Evolutionary conservation across 1,140 invertebrate genomes (phyloP).

Genomic region (Drosophila willistoni): DNA sequence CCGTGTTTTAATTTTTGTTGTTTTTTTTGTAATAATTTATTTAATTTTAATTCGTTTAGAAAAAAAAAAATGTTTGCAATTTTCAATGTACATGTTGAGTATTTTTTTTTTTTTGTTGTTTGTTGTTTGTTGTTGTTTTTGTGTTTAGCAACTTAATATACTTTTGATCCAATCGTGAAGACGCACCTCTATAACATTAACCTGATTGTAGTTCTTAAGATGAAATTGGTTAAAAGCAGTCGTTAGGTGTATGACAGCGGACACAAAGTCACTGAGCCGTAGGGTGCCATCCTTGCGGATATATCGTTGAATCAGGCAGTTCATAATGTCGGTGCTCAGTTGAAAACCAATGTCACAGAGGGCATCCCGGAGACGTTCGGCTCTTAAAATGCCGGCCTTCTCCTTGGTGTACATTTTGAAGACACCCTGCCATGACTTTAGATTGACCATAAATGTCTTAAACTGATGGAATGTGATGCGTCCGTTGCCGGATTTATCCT

Average conservation of each 20-base stretch:
- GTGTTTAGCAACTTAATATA: conserved; percentile 62
- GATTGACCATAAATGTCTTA: conserved; percentile 95
- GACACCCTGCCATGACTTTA: conserved; percentile 95
- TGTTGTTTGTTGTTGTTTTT: too few species aligned
- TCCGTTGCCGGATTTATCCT: conserved; percentile 92
- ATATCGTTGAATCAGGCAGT: conserved; percentile 92
- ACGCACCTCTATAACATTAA: conserved; percentile 91
- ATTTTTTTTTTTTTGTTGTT: too few species aligned
- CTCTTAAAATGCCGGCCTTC: conserved; percentile 94
- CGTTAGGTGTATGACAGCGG: conserved; percentile 93
- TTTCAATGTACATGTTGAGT: conserved; percentile 8
- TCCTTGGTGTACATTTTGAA: conserved; percentile 96
- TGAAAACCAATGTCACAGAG: conserved; percentile 94
- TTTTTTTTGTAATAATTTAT: conserved; percentile 12
- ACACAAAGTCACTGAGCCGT: conserved; percentile 96
- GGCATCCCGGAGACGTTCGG: conserved; percentile 93
- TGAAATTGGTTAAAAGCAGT: conserved; percentile 95
- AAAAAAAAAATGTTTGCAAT: neutral
- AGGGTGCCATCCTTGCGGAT: conserved; percentile 97
- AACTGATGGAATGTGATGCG: conserved; percentile 93
- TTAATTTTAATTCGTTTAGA: conserved; percentile 17
- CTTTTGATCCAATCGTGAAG: conserved; percentile 86
- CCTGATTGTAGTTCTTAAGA: conserved; percentile 91
- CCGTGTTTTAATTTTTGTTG: neutral
- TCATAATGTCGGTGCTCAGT: conserved; percentile 91